phyloP scores from a whole-genome alignment of 2,113 vertebrate genomes.

The Brachyistius frenatus region DNA sequence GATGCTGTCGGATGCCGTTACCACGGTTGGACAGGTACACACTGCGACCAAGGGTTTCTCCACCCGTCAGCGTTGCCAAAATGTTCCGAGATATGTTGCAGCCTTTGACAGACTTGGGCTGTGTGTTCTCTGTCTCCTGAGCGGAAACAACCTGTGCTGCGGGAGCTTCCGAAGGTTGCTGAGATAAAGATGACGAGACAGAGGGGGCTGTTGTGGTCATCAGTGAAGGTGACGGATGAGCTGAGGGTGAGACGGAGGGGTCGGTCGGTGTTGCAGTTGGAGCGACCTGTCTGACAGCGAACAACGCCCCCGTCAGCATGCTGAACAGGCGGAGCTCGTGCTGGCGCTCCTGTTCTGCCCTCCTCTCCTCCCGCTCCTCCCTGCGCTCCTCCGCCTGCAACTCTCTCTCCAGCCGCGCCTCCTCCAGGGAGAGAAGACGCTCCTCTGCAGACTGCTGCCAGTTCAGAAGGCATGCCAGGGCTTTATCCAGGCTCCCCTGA shows the following conservation, averaged over 20 bases:
- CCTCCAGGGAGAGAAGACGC: slow-evolving; percentile 85
- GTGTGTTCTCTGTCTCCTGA: slow-evolving; percentile 26
- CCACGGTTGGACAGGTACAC: slow-evolving; percentile 88
- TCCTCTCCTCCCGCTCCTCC: slow-evolving; percentile 86
- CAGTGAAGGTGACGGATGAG: slow-evolving; percentile 37
- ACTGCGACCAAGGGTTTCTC: slow-evolving; percentile 59
- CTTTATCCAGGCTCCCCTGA: slow-evolving; percentile 77
- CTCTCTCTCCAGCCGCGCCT: slow-evolving; percentile 83
- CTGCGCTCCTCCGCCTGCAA: slow-evolving; percentile 85
- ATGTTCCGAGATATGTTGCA: slow-evolving; percentile 31
- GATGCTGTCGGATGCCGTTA: slow-evolving; percentile 78
- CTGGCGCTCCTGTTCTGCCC: slow-evolving; percentile 83
- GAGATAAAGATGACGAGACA: slow-evolving; percentile 38
- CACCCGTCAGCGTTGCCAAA: slow-evolving; percentile 7
- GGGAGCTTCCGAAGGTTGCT: slow-evolving; percentile 32
- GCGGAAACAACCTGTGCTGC: slow-evolving; percentile 5
- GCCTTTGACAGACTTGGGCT: slow-evolving; percentile 31
- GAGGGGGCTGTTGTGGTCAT: slow-evolving; percentile 24
- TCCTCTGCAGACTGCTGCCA: slow-evolving; percentile 87
- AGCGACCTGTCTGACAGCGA: slow-evolving; percentile 52
- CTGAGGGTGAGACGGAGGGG: slow-evolving; percentile 20
- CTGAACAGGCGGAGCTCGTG: slow-evolving; percentile 88
- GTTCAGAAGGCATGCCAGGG: slow-evolving; percentile 83
- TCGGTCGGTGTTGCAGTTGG: neutral
- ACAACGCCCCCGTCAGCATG: slow-evolving; percentile 82